Evolutionary conservation across 2,888 invertebrate genomes (phyloP).

Genomic region (Ochropacha duplaris): DNA sequence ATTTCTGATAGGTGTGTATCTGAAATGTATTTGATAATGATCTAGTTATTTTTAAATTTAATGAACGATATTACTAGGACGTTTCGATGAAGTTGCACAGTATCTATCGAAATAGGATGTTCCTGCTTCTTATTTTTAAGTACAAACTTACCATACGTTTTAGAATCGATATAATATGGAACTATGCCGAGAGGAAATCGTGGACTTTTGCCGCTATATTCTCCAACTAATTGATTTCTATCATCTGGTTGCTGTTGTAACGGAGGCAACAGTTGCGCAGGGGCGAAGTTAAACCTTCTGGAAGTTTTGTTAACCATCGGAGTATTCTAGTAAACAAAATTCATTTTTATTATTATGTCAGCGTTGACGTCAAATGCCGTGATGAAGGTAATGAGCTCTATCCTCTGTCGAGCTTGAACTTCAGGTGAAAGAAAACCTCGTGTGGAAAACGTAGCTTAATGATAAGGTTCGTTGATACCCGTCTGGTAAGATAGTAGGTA

Average conservation of each 20-base stretch:
- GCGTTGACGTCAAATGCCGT: too few relatives aligned
- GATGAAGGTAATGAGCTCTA: too few relatives aligned
- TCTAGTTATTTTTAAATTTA: too few relatives aligned
- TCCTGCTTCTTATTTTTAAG: too few relatives aligned
- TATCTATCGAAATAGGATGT: neutral
- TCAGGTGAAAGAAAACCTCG: too few relatives aligned
- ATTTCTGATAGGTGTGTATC: slow-evolving; percentile 52
- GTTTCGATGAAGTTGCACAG: too few relatives aligned
- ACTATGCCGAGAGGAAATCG: slow-evolving; percentile 62
- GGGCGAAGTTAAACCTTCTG: slow-evolving; percentile 58
- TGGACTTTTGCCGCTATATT: slow-evolving; percentile 40
- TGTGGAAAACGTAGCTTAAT: too few relatives aligned
- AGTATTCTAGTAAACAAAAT: neutral
- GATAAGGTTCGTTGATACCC: too few relatives aligned
- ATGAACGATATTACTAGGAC: too few relatives aligned
- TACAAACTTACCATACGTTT: slow-evolving; percentile 56
- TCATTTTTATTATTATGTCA: neutral
- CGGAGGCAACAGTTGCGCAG: slow-evolving; percentile 36
- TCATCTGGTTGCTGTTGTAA: neutral
- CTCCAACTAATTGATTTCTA: neutral
- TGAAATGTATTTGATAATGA: slow-evolving; percentile 21
- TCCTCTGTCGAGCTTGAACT: too few relatives aligned
- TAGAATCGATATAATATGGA: slow-evolving; percentile 68
- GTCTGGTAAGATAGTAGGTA: too few relatives aligned
- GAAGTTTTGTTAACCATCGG: slow-evolving; percentile 18